Percentiles rank a stretch among this genome's conserved stretches.
Conservation (phyloP, 1,140 invertebrate species). For the Apis cerana region DNA sequence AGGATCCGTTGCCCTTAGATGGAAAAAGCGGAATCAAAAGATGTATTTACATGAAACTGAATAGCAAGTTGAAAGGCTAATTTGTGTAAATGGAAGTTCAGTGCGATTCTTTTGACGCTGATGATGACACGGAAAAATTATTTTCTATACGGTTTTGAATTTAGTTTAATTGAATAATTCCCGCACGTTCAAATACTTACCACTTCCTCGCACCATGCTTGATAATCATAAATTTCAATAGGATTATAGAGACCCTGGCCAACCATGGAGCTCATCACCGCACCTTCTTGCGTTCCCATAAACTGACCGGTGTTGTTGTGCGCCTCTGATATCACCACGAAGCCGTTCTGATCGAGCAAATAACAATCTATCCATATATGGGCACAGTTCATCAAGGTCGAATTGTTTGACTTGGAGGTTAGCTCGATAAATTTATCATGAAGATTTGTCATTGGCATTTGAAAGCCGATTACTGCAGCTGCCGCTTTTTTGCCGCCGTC, state of each 20-base stretch:
- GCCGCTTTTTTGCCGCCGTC: constrained; percentile 90
- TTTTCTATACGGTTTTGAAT: too few species aligned
- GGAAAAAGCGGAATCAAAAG: too few species aligned
- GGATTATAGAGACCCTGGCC: constrained; percentile 87
- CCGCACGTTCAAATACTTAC: constrained; percentile 62
- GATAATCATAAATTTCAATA: constrained; percentile 92
- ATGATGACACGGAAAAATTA: too few species aligned
- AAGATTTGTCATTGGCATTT: constrained; percentile 87
- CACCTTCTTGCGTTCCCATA: constrained; percentile 91
- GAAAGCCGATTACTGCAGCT: constrained; percentile 93
- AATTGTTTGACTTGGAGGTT: constrained; percentile 80
- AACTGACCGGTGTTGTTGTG: constrained; percentile 89
- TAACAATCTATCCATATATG: constrained; percentile 88
- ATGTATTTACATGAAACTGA: too few species aligned
- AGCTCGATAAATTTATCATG: constrained; percentile 86
- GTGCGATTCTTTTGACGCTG: too few species aligned
- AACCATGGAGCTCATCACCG: constrained; percentile 90
- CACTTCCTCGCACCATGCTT: constrained; percentile 86
- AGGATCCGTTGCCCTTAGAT: not conserved
- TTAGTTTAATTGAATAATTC: not conserved
- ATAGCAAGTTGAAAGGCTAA: too few species aligned
- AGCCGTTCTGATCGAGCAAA: constrained; percentile 94
- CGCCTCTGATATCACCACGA: constrained; percentile 89
- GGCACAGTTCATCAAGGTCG: constrained; percentile 77
- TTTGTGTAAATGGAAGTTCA: too few species aligned